Evolutionary conservation across 1,140 invertebrate genomes (phyloP).

Genomic region (Drosophila lowei): DNA sequence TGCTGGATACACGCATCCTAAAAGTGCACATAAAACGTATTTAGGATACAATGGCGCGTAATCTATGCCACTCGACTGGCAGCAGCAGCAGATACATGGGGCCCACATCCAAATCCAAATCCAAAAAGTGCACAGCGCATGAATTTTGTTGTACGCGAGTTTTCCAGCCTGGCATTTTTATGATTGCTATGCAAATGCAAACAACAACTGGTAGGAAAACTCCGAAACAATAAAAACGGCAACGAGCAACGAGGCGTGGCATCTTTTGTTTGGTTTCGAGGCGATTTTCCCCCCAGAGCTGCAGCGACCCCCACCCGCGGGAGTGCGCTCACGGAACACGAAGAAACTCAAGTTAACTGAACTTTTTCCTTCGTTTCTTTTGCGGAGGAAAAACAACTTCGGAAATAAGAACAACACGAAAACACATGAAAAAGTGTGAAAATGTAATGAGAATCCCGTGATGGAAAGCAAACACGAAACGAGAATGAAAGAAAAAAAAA

Average conservation of each 20-base stretch:
- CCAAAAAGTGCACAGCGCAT: slow-evolving; percentile 42
- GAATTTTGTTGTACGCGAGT: slow-evolving; percentile 35
- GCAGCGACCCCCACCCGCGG: neutral
- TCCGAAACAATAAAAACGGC: slow-evolving; percentile 10
- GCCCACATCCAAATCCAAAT: slow-evolving; percentile 14
- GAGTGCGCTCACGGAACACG: neutral
- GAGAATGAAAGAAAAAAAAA: neutral
- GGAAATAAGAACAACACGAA: neutral
- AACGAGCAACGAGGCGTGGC: slow-evolving; percentile 49
- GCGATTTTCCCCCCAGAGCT: no score
- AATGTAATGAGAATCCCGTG: neutral
- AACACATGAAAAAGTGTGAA: slow-evolving; percentile 1
- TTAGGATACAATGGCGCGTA: slow-evolving; percentile 40
- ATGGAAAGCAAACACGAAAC: neutral
- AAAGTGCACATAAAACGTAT: slow-evolving; percentile 30
- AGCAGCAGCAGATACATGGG: slow-evolving; percentile 24
- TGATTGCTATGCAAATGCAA: slow-evolving; percentile 59
- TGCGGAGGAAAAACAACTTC: slow-evolving; percentile 12
- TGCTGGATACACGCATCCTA: no score
- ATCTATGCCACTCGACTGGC: slow-evolving; percentile 42
- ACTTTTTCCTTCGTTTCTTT: slow-evolving; percentile 21
- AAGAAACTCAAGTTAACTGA: slow-evolving; percentile 26
- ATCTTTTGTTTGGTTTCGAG: slow-evolving; percentile 42
- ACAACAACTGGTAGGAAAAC: slow-evolving; percentile 4
- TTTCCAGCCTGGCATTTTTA: slow-evolving; percentile 54